A percentile compares a stretch with the other conserved stretches of the same genome.
Evolutionary conservation across 37 sponge, comb jelly and placozoan species (phyloP).

Genomic region (Tethya wilhelma): DNA sequence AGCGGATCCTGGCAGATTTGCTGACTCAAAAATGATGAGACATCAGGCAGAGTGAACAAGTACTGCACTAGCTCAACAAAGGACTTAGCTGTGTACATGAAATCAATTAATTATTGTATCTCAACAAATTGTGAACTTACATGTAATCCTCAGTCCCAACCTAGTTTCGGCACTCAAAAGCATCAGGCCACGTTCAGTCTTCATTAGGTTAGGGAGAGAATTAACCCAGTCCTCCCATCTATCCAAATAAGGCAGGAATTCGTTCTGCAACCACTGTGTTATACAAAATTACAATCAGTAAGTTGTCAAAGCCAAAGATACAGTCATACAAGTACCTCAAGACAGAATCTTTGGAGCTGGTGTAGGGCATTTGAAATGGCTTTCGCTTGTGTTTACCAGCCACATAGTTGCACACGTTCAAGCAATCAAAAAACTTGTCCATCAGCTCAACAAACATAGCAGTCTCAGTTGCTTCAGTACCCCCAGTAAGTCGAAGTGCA

Average conservation of each 20-base stretch:
- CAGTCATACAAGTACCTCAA: not conserved
- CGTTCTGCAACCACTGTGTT: constrained; percentile 36
- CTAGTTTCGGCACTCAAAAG: constrained; percentile 22
- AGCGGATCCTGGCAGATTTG: constrained; percentile 39
- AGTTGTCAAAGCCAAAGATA: not conserved
- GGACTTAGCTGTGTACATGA: constrained; percentile 9
- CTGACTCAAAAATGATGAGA: constrained; percentile 29
- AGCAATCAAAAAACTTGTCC: constrained; percentile 34
- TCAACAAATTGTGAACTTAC: not conserved
- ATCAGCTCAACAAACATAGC: constrained; percentile 14
- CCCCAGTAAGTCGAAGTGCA: not conserved
- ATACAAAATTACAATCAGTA: not conserved
- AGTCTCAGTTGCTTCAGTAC: constrained; percentile 8
- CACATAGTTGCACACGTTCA: constrained; percentile 13
- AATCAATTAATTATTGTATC: not conserved
- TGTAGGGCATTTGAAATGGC: constrained; percentile 13
- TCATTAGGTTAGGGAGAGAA: not conserved
- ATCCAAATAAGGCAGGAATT: constrained; percentile 20
- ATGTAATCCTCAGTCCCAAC: constrained; percentile 18
- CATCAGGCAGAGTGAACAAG: constrained; percentile 18
- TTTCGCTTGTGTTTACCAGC: constrained; percentile 2
- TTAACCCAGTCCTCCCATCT: constrained; percentile 26
- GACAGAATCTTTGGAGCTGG: constrained; percentile 8
- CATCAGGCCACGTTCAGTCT: not conserved
- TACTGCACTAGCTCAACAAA: constrained; percentile 37